Conservation (phyloP, 2,797 vertebrate species). For the Oophaga sylvatica region DNA sequence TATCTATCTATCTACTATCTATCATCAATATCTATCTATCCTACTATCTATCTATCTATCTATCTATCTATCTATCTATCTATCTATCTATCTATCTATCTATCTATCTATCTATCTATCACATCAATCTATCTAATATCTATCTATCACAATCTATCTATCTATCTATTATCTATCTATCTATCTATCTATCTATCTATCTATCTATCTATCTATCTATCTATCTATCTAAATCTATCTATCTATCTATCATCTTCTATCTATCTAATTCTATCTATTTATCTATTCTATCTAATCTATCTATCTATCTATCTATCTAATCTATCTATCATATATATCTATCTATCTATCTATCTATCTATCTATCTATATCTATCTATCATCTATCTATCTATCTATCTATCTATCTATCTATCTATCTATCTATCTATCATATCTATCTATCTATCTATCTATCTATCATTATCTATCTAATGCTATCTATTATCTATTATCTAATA, state of each 20-base stretch:
- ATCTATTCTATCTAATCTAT: slow-evolving; percentile 8
- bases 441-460: too few species aligned
- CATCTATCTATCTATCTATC: slow-evolving; percentile 3
- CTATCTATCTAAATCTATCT: background rate
- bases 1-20: background rate
- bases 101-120: background rate
- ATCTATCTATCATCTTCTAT: too few species aligned
- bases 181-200: slow-evolving; percentile 7
- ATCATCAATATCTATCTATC: too few species aligned
- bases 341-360: too few species aligned
- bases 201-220: background rate
- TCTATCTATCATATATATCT: background rate
- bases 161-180: too few species aligned
- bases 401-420: slow-evolving; percentile 9
- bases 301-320: slow-evolving; percentile 3
- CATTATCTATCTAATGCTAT: too few species aligned
- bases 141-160: too few species aligned
- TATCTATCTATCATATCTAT: background rate
- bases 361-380: too few species aligned
- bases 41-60: too few species aligned
- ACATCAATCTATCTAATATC: too few species aligned
- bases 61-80: slow-evolving; percentile 1
- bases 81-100: slow-evolving; percentile 9
- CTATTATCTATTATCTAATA: slow-evolving; percentile 6
- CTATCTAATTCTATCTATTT: too few species aligned